These are phyloP conservation scores for Physella acuta DNA, from an alignment of 1,140 invertebrate genomes.

Conservation along the genomic window DNA sequence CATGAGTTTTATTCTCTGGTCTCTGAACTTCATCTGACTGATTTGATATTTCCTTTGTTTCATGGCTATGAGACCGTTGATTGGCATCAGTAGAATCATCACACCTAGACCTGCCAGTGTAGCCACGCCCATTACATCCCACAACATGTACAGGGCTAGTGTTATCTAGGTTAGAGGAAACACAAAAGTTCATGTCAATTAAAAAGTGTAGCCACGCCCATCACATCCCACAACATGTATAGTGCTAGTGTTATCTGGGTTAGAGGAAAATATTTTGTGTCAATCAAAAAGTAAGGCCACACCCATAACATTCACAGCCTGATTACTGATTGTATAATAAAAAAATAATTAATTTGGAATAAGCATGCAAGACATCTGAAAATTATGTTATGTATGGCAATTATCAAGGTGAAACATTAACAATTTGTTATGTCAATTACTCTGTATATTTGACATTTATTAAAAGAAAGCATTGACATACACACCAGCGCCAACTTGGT, in stretches of 20 bases:
- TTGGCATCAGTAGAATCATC: constrained; percentile 58
- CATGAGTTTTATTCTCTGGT: constrained; percentile 63
- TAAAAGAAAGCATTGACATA: too few relatives aligned
- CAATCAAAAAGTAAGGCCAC: background rate
- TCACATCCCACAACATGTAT: background rate
- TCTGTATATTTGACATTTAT: too few relatives aligned
- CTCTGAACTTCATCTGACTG: constrained; percentile 63
- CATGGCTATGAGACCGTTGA: constrained; percentile 84
- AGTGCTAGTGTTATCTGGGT: too few relatives aligned
- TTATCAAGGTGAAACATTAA: too few relatives aligned
- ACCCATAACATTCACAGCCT: background rate
- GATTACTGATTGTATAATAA: too few relatives aligned
- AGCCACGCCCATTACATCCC: constrained; percentile 67
- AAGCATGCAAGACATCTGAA: background rate
- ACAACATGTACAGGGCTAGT: constrained; percentile 83
- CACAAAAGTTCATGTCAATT: constrained; percentile 73
- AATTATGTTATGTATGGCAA: background rate
- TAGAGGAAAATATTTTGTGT: constrained; percentile 76
- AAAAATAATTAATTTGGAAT: too few relatives aligned
- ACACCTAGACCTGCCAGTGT: constrained; percentile 56
- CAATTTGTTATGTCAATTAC: too few relatives aligned
- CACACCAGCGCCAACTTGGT: too few relatives aligned
- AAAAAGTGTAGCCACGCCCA: background rate
- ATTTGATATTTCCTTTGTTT: constrained; percentile 67
- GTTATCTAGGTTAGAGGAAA: constrained; percentile 87